Evolutionary conservation across 2,888 invertebrate species (phyloP).

Genomic region (Eueremaeus valkanovi): DNA sequence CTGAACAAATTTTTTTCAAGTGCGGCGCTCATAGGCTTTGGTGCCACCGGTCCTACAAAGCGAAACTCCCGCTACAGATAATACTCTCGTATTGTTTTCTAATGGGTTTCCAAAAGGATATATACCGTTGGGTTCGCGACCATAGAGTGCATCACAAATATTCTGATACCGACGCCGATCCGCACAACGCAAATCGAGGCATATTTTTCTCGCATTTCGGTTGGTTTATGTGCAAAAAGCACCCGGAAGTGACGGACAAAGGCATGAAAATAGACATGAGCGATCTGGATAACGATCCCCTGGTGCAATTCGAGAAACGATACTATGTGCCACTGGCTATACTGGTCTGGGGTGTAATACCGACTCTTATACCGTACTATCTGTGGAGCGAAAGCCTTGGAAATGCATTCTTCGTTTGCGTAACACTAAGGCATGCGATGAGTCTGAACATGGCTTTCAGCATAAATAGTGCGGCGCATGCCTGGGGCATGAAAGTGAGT

Average conservation of each 20-base stretch:
- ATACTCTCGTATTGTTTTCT: conserved; percentile 54
- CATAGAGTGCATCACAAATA: no score
- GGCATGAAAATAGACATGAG: conserved; percentile 41
- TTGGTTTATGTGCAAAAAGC: conserved; percentile 44
- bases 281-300: conserved; percentile 43
- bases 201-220: conserved; percentile 46
- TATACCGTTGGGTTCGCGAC: conserved; percentile 44
- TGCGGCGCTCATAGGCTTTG: conserved; percentile 57
- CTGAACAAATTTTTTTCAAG: no score
- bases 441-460: conserved; percentile 86
- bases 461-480: conserved; percentile 91
- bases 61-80: conserved; percentile 43
- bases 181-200: no score
- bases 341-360: conserved; percentile 54
- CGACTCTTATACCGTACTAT: conserved; percentile 72
- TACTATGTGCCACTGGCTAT: conserved; percentile 53
- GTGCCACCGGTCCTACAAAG: conserved; percentile 52
- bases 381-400: conserved; percentile 75
- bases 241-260: no score
- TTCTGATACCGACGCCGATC: no score
- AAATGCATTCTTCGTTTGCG: conserved; percentile 74
- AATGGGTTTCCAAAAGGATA: conserved; percentile 53
- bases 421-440: conserved; percentile 71
- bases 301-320: conserved; percentile 43
- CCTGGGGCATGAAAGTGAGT: conserved; percentile 63